Evolutionary conservation across 2,113 vertebrate genomes (phyloP), one percentile per base, ranked within the genome.

Genomic region (Dromiciops gliroides): DNA sequence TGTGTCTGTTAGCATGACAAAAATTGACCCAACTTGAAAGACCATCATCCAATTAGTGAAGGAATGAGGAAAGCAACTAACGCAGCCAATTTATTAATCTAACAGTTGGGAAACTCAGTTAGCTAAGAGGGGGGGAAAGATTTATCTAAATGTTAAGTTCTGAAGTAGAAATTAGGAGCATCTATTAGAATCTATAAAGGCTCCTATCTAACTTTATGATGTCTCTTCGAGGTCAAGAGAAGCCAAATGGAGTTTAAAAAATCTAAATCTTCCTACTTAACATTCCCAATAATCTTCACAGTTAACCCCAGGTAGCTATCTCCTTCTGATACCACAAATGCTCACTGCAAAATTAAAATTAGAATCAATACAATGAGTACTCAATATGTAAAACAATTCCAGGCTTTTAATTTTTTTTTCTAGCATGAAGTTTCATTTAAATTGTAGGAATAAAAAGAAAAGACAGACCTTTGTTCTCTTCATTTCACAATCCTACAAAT

Each of bases 311-410:
- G 48, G 2, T 75, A 89, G 92, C 94, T 96, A 83, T 83, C 67
- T 83, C n/a, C 37, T 94, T 94, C 50, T 95, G 90, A 96, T 89
- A 96, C 44, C 10, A 48, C 50, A 83, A 83, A 56, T 91, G 93
- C 50, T 95, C 25, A 28, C 90, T 51, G 44, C 89, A 94, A 95
- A 96, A 96, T 98, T 97, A 95, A 96, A 97, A 98, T 97, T 96
- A 96, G 97, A 96, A 95, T 96, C 94, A 56, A 95, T 96, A 94
- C 95, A 95, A 95, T 83, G 95, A 95, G 91, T 53, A 92, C 90
- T 91, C 94, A 51, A 89, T 92, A 89, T 90, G 94, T 94, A 96
- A 96, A 98, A 93, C 96, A 96, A 97, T 96, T 92, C 90, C 50
- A 93, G 94, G 67, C 96, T 94, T 94, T 91, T n/a, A n/a, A n/a